Evolutionary conservation across 1,140 invertebrate species (phyloP), one percentile per base, ranked within the genome.

Genomic region (Eurosta solidaginis): DNA sequence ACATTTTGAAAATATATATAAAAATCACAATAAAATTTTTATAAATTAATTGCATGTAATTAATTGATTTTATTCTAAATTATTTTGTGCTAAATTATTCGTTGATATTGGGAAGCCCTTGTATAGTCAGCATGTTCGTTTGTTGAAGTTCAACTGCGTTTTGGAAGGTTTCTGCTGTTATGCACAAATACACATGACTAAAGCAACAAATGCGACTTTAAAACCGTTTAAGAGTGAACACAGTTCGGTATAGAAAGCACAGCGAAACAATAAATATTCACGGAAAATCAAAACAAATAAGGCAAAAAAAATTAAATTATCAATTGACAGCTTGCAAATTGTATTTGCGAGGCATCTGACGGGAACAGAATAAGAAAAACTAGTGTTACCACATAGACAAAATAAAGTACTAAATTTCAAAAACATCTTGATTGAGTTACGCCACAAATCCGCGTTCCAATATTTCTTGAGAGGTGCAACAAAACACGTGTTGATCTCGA

Each of bases 91-190:
- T 1, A 29, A 40, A 29, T 40, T n/a, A n/a, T 68, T 40, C n/a
- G 12, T 29, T 63, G 36, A n/a, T n/a, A n/a, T n/a, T n/a, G n/a
- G n/a, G n/a, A 10, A 68, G 59, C 59, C 33, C 27, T 68, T 68
- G 14, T 5, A 20, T 22, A 68, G 9, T 29, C 27, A 68, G 12
- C 59, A 68, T 40, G 59, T 17, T 68, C 59, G 59, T 68, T 40
- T 36, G 33, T 68, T 68, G 59, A 68, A 68, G 40, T 68, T 29
- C 59, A 68, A 68, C 20, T 68, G 59, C 59, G 59, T 14, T 68
- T 68, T 68, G 59, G 59, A 42, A 68, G 40, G 59, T 68, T 40
- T 68, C 59, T 68, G 59, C 59, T 68, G 59, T 20, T 68, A 40
- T 40, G 59, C 27, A 22, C 33, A 68, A 20, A 22, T 68, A 68